phyloP scores from a whole-genome alignment of 2,113 vertebrate genomes.

The Mionectes macconnelli region DNA sequence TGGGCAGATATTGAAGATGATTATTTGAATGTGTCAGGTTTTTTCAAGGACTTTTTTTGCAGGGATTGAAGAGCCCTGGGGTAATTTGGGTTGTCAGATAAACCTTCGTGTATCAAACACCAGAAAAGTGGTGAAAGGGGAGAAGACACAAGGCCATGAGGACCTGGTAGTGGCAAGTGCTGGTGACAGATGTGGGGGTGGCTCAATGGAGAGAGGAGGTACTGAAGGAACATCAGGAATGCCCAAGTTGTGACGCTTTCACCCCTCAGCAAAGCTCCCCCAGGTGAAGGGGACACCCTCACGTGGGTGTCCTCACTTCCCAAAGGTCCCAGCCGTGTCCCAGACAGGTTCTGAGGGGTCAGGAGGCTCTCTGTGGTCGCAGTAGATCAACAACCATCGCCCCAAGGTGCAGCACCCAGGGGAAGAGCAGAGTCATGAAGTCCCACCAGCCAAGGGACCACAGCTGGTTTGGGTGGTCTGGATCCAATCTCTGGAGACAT shows the following conservation, averaged over 20 bases:
- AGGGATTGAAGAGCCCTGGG: neutral
- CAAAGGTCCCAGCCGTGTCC: neutral
- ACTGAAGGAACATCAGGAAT: neutral
- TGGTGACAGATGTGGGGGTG: neutral
- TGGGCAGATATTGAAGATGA: neutral
- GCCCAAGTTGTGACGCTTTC: fast-evolving
- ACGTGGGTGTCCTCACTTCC: neutral
- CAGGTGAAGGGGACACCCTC: neutral
- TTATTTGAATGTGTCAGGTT: fast-evolving
- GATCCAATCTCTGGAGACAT: neutral
- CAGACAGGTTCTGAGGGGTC: neutral
- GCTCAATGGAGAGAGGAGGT: fast-evolving
- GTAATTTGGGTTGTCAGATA: neutral
- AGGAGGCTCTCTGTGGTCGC: neutral
- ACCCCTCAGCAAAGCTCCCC: neutral
- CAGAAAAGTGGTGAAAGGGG: neutral
- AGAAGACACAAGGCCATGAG: fast-evolving
- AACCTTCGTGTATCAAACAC: neutral
- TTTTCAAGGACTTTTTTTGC: neutral
- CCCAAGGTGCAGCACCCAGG: neutral
- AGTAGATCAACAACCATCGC: neutral
- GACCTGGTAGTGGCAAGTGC: neutral
- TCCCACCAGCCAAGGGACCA: neutral
- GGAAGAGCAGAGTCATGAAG: neutral
- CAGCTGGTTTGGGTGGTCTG: fast-evolving